Evolutionary conservation across 2,797 vertebrate species (phyloP), one percentile per base, ranked within the genome.

Genomic region (Mormyrus proboscirostris): DNA sequence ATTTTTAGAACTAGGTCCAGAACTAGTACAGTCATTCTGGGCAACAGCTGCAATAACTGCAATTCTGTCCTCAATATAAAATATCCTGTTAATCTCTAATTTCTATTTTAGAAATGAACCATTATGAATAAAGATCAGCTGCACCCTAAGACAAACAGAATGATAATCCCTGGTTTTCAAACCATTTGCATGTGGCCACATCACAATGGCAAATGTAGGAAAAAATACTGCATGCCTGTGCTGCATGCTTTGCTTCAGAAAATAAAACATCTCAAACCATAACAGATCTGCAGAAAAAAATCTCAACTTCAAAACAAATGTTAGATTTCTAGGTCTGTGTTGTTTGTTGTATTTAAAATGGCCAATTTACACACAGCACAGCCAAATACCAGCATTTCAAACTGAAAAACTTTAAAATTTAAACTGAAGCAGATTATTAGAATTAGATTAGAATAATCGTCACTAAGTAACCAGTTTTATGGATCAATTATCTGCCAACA

Each of bases 301-400:
- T 38, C 38, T 73, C 69, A 76, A 19, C 33, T 76, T 38, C 29
- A 38, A 76, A 76, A 76, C 14, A 73, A 38, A 73, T 73, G 69
- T 76, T 41, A 76, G 33, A 41, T 41, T 76, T 76, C 69, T 22
- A 83, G 10, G 10, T 22, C 16, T 49, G 38, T 44, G 79, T n/a
- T 79, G 14, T 76, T 29, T 16, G 33, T 12, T 38, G 14, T 19
- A 73, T 49, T 51, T 85, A 53, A 85, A 85, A 33, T 25, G 49
- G 22, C n/a, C 79, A 84, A 12, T 10, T 50, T 29, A 51, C 49
- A 85, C 5, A 85, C n/a, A 85, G 49, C 9, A 85, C 49, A 53
- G 83, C 49, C 47, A 83, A 47, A 83, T 50, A 83, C 19, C 79
- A 83, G 44, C 44, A 50, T 83, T 83, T 83, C 79, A 83, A n/a